These are phyloP conservation scores for Battus philenor DNA, from an alignment of 1,140 invertebrate species.

Conservation along the genomic window DNA sequence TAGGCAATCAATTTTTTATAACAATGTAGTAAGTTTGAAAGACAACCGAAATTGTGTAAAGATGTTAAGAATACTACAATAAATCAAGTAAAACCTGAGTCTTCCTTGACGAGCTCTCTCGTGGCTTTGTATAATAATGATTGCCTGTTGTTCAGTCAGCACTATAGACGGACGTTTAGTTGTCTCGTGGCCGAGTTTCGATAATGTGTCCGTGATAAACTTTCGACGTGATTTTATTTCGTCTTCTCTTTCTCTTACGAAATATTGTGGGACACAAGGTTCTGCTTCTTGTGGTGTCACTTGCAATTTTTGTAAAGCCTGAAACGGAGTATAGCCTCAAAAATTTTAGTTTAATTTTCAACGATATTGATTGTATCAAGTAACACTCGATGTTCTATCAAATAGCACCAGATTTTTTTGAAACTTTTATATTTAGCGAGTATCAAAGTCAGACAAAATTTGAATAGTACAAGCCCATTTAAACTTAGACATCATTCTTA, in stretches of 20 bases:
- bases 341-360: no score
- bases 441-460: no score
- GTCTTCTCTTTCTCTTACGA: constrained; percentile 79
- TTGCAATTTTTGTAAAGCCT: constrained; percentile 72
- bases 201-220: constrained; percentile 81
- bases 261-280: constrained; percentile 82
- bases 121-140: constrained; percentile 90
- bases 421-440: no score
- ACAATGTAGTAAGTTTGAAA: no score
- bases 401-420: no score
- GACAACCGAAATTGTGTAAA: no score
- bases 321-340: no score
- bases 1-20: no score
- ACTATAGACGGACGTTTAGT: constrained; percentile 75
- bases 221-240: constrained; percentile 78
- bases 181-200: constrained; percentile 81
- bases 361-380: no score
- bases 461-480: no score
- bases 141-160: constrained; percentile 89
- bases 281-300: constrained; percentile 82
- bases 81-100: constrained; percentile 67
- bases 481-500: no score
- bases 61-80: not conserved
- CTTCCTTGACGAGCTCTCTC: constrained; percentile 93
- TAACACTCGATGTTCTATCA: no score